phyloP scores from a whole-genome alignment of 2,888 invertebrate genomes.

The Muscina levida region DNA sequence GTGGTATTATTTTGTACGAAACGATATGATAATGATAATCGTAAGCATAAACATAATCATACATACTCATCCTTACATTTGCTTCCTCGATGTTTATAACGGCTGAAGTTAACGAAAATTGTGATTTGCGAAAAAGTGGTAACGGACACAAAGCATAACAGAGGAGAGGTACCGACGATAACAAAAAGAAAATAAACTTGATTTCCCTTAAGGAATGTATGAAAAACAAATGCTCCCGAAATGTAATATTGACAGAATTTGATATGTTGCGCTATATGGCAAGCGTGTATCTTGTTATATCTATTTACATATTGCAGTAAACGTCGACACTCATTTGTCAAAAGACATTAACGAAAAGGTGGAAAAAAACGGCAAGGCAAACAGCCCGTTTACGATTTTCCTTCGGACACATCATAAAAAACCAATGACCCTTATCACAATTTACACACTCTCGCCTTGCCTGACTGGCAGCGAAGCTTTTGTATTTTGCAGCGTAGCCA shows the following conservation, averaged over 20 bases:
- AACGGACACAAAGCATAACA: neutral
- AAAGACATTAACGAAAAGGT: neutral
- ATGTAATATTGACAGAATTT: slow-evolving; percentile 15
- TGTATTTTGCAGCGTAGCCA: neutral
- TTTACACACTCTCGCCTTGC: neutral
- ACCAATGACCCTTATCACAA: slow-evolving; percentile 48
- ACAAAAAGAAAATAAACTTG: slow-evolving; percentile 32
- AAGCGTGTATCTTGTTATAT: neutral
- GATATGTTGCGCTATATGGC: slow-evolving; percentile 1
- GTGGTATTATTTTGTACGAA: slow-evolving; percentile 47
- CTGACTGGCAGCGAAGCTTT: neutral
- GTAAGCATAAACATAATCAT: slow-evolving; percentile 60
- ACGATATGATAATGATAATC: slow-evolving; percentile 52
- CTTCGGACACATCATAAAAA: slow-evolving; percentile 43
- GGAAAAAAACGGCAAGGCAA: neutral
- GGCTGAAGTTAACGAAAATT: neutral
- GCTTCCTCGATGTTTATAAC: neutral
- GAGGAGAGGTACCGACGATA: neutral
- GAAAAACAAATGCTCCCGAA: neutral
- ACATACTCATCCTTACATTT: slow-evolving; percentile 2
- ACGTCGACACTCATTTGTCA: slow-evolving; percentile 20
- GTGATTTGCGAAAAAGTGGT: neutral
- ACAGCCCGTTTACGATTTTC: slow-evolving; percentile 3
- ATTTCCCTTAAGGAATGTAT: slow-evolving; percentile 34
- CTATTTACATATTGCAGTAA: neutral